phyloP scores from a whole-genome alignment of 37 sponge, comb jelly and placozoan genomes.

The Cliona cf. orientalis region DNA sequence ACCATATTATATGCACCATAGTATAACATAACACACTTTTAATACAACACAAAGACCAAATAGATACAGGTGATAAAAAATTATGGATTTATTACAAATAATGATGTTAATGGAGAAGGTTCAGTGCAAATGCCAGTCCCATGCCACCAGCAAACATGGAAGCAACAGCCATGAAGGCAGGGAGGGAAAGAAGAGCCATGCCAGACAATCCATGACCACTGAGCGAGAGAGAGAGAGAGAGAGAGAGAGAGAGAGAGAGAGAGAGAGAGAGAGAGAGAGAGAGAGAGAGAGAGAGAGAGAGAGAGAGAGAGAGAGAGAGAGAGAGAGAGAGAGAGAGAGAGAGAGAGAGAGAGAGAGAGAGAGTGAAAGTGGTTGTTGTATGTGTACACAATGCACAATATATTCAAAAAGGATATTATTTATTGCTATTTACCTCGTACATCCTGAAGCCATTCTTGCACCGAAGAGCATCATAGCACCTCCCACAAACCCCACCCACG shows the following conservation, averaged over 20 bases:
- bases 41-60: no score
- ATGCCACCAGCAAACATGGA: conserved; percentile 78
- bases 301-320: no score
- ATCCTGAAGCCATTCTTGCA: conserved; percentile 66
- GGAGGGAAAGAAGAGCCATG: conserved; percentile 34
- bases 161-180: conserved; percentile 44
- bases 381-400: neutral
- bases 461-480: conserved; percentile 67
- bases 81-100: no score
- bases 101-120: no score
- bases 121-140: conserved; percentile 13
- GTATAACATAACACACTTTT: no score
- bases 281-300: no score
- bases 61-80: no score
- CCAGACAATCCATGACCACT: conserved; percentile 79
- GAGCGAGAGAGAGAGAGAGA: no score
- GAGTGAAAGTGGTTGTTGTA: no score
- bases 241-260: neutral
- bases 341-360: no score
- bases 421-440: conserved; percentile 64
- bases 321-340: no score
- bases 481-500: conserved; percentile 41
- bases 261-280: neutral
- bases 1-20: no score
- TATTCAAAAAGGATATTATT: neutral